Conservation (phyloP, 2,113 vertebrate genomes). For the Dinomys branickii region DNA sequence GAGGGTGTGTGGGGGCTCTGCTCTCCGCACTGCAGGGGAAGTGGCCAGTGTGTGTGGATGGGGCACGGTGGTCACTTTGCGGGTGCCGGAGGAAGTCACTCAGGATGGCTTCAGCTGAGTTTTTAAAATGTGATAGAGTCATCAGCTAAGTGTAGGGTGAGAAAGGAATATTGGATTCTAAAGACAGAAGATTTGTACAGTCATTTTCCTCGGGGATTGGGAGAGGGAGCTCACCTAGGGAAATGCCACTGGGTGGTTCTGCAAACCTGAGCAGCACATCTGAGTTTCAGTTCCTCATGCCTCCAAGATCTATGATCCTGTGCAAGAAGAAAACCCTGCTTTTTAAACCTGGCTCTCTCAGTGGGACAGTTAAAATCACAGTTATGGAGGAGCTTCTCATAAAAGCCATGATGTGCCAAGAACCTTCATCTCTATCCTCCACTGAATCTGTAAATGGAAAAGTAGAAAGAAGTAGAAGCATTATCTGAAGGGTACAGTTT, state of each 20-base stretch:
- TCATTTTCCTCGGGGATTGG: background rate
- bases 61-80: background rate
- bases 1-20: accelerated
- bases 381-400: background rate
- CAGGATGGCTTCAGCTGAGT: background rate
- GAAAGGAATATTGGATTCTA: background rate
- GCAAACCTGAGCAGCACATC: background rate
- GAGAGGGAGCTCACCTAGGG: background rate
- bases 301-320: background rate
- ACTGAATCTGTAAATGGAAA: background rate
- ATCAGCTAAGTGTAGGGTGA: background rate
- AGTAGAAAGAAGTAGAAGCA: background rate
- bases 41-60: accelerated
- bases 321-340: background rate
- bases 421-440: background rate
- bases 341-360: background rate
- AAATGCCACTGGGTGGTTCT: background rate
- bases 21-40: accelerated
- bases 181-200: background rate
- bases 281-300: background rate
- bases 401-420: background rate
- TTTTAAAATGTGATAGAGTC: background rate
- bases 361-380: background rate
- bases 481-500: background rate
- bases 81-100: background rate